These are phyloP conservation scores for Thalassarche chlororhynchos DNA, from an alignment of 2,113 vertebrate genomes.

Conservation along the genomic window DNA sequence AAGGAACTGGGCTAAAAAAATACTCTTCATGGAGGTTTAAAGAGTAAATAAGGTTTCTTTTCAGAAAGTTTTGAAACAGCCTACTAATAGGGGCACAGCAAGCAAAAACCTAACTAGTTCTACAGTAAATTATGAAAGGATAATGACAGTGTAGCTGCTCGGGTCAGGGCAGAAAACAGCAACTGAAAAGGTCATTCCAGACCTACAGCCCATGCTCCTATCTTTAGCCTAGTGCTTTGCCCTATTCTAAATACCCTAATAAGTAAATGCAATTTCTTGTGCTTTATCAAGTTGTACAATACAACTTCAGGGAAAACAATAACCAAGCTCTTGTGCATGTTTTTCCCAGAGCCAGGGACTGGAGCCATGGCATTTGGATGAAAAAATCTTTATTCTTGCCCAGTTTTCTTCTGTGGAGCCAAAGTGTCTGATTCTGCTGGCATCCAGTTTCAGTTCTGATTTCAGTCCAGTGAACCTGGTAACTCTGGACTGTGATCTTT, in stretches of 20 bases:
- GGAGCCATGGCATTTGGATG: slow-evolving; percentile 59
- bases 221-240: slow-evolving; percentile 20
- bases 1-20: not conserved
- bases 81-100: not conserved
- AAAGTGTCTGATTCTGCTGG: slow-evolving; percentile 61
- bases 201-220: not conserved
- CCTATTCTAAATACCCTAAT: slow-evolving; percentile 28
- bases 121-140: not conserved
- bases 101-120: not conserved
- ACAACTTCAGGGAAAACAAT: slow-evolving; percentile 63
- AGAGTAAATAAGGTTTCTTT: not conserved
- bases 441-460: slow-evolving; percentile 45
- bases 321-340: slow-evolving; percentile 40
- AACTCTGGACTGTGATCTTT: slow-evolving; percentile 48
- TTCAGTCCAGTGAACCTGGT: slow-evolving; percentile 47
- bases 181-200: not conserved
- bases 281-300: slow-evolving; percentile 23
- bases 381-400: slow-evolving; percentile 46
- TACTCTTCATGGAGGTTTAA: not conserved
- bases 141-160: not conserved
- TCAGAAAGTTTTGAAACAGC: not conserved
- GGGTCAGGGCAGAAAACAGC: not conserved
- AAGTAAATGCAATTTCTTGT: slow-evolving; percentile 41
- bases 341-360: slow-evolving; percentile 51
- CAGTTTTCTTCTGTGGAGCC: slow-evolving; percentile 67